Evolutionary conservation across 2,888 invertebrate genomes (phyloP).

Genomic region (Agrilus mali): DNA sequence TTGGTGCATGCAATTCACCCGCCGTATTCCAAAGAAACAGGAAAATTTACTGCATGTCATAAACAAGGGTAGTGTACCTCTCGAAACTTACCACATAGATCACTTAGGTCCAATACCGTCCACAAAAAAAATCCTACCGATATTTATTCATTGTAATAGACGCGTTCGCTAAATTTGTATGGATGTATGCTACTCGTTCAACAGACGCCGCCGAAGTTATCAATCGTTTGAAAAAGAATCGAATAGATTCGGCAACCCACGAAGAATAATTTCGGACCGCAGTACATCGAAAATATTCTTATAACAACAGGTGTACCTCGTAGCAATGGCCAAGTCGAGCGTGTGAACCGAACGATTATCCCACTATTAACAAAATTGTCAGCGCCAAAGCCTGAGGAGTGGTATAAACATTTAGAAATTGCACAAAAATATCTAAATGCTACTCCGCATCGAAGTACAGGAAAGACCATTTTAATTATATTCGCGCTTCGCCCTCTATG

Average conservation of each 20-base stretch:
- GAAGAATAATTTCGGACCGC: background rate
- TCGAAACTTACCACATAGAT: background rate
- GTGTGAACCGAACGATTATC: background rate
- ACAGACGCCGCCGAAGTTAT: too few species aligned
- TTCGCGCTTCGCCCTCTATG: too few species aligned
- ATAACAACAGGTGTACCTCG: too few species aligned
- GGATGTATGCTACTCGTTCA: background rate
- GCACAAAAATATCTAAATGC: too few species aligned
- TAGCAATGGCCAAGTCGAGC: background rate
- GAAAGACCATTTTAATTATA: too few species aligned
- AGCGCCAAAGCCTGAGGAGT: background rate
- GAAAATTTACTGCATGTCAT: background rate
- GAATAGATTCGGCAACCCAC: background rate
- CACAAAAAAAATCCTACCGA: too few species aligned
- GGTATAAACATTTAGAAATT: too few species aligned
- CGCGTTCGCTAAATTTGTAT: background rate
- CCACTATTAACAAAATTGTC: background rate
- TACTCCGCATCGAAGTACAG: too few species aligned
- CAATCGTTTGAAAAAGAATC: too few species aligned
- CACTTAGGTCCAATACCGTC: background rate
- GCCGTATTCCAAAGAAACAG: constrained; percentile 12
- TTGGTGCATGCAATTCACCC: constrained; percentile 28
- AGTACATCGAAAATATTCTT: background rate
- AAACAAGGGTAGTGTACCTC: background rate
- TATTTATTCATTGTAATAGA: background rate